Evolutionary conservation across 2,888 invertebrate species (phyloP), one percentile per base, ranked within the genome.

Genomic region (Arrhopalites spinosus): DNA sequence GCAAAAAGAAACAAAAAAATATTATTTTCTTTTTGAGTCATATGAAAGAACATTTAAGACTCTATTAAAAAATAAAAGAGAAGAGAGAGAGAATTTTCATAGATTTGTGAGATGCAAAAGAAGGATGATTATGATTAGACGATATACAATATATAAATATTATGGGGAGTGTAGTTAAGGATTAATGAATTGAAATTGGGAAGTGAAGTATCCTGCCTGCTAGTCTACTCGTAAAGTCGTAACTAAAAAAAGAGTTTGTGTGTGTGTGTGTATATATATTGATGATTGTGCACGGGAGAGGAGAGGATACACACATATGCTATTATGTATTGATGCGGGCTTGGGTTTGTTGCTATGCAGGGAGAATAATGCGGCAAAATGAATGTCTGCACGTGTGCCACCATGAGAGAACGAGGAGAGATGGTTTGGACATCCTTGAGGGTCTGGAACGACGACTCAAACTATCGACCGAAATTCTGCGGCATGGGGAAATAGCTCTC

Each of bases 381-480:
- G 69, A 69, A 69, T 53, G 30, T 29, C 70, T 70, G 56, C 70
- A 70, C 70, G 70, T 70, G 70, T 70, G 70, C 70, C 56, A 15
- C 20, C 25, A 25, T 59, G 59, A n/a, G 23, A 53, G n/a, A 53
- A n/a, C n/a, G 53, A 20, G 53, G 11, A 59, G 59, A 59, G 59
- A 59, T 23, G 36, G 56, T 15, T 23, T 20, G 50, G 56, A 56
- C 20, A 43, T 25, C 30, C 45, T 63, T 23, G 66, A 61, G 29
- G 69, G 74, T 56, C 56, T 70, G 70, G 43, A 68, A 68, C 68
- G 50, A 47, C 70, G 56, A 29, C 70, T 56, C 70, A 56, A 30
- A 27, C 29, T 76, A 76, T 78, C 78, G 78, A 76, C 76, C 78
- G 74, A 74, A 70, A 76, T 76, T 74, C 76, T 76, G 78, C 76